Conservation (phyloP, 30 jellyfish, hydroid and myxozoan genomes). For the Aurelia sp. region DNA sequence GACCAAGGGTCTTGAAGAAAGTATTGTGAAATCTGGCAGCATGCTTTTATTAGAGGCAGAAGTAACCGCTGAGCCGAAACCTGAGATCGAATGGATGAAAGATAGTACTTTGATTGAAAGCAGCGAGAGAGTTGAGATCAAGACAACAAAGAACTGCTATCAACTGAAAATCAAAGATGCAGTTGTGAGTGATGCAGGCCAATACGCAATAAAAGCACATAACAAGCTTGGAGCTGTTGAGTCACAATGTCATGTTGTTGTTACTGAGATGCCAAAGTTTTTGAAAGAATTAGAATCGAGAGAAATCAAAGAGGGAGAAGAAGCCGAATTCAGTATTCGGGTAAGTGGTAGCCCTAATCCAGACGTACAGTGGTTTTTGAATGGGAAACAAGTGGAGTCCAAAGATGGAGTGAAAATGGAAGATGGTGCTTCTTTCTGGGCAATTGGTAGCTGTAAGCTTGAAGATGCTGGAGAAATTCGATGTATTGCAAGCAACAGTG, state of each 20-base stretch:
- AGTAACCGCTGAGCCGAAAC: constrained; percentile 77
- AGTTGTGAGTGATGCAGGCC: constrained; percentile 61
- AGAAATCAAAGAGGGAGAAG: constrained; percentile 44
- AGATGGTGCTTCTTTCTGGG: constrained; percentile 19
- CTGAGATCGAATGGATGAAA: constrained; percentile 77
- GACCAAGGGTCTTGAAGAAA: constrained; percentile 39
- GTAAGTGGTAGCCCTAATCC: constrained; percentile 67
- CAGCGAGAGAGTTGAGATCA: constrained; percentile 29
- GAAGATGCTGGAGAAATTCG: constrained; percentile 73
- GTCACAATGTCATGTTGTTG: constrained; percentile 55
- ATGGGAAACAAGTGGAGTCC: constrained; percentile 35
- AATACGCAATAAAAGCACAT: constrained; percentile 59
- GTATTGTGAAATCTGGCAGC: constrained; percentile 38
- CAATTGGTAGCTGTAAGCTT: constrained; percentile 56
- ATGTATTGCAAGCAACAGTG: constrained; percentile 69
- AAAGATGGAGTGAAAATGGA: constrained; percentile 36
- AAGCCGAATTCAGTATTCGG: constrained; percentile 43
- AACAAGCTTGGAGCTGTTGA: constrained; percentile 77
- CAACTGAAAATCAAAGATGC: constrained; percentile 43
- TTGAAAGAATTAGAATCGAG: constrained; percentile 64
- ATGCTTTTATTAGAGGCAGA: constrained; percentile 48
- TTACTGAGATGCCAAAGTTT: constrained; percentile 71
- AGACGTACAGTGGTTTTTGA: constrained; percentile 59
- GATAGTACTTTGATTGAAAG: constrained; percentile 41
- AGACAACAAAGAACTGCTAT: constrained; percentile 10